A percentile compares a stretch with the other conserved stretches of the same genome.
Conservation (phyloP, 2,797 vertebrate species). For the Erpetoichthys calabaricus region DNA sequence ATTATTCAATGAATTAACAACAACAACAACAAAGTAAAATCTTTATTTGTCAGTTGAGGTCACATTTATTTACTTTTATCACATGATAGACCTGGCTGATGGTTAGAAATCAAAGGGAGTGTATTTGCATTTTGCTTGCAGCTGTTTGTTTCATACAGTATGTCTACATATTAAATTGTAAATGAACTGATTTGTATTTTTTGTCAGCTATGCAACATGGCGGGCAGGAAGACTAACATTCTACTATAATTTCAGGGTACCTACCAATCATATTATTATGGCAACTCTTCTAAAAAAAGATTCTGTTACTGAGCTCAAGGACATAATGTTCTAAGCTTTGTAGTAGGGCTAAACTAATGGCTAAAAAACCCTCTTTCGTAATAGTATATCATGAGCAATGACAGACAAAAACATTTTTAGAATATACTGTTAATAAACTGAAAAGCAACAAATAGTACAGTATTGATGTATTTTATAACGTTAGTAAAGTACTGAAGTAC, state of each 20-base stretch:
- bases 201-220: neutral
- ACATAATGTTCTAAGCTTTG: neutral
- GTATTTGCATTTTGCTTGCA: too few species aligned
- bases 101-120: too few species aligned
- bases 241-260: neutral
- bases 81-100: too few species aligned
- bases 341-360: neutral
- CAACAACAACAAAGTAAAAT: too few species aligned
- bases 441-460: too few species aligned
- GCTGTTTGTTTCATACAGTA: too few species aligned
- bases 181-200: neutral
- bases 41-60: too few species aligned
- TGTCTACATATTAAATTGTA: neutral
- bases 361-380: slow-evolving; percentile 6
- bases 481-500: too few species aligned
- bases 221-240: neutral
- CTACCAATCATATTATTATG: neutral
- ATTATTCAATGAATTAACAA: too few species aligned
- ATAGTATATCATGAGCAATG: slow-evolving; percentile 9
- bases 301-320: neutral
- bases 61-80: too few species aligned
- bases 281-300: neutral
- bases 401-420: slow-evolving; percentile 1
- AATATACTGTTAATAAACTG: too few species aligned
- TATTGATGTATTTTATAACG: too few species aligned